phyloP scores from a whole-genome alignment of 2,888 invertebrate species.

The Chorisops tibialis region DNA sequence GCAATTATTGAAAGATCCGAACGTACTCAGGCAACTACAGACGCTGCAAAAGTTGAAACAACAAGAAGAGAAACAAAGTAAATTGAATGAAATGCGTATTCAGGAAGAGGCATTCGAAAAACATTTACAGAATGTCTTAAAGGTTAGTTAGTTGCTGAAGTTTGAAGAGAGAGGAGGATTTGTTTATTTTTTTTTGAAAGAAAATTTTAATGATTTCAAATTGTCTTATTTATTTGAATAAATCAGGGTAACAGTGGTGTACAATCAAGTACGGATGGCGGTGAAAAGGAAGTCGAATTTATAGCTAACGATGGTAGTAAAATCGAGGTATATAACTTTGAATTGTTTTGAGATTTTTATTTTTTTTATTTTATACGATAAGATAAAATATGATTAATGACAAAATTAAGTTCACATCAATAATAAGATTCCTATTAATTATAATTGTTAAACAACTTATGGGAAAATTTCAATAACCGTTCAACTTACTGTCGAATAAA shows the following conservation, averaged over 20 bases:
- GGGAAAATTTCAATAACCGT: no score
- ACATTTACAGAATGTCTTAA: conserved; percentile 69
- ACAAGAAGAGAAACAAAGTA: conserved; percentile 65
- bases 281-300: conserved; percentile 66
- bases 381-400: no score
- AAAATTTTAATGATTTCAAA: background rate
- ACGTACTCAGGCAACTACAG: conserved; percentile 85
- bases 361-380: no score
- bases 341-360: background rate
- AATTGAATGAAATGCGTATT: conserved; percentile 66
- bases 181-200: background rate
- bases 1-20: conserved; percentile 70
- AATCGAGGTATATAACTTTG: conserved; percentile 46
- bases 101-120: conserved; percentile 75
- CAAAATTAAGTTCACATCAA: no score
- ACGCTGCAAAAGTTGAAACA: conserved; percentile 63
- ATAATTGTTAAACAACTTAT: no score
- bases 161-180: background rate
- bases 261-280: conserved; percentile 52
- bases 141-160: conserved; percentile 54
- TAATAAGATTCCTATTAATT: no score
- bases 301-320: conserved; percentile 59
- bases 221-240: background rate
- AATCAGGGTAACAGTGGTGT: conserved; percentile 41
- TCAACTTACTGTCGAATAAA: no score